A percentile compares a stretch with the other conserved stretches of the same genome.
Evolutionary conservation across 2,888 invertebrate genomes (phyloP).

Genomic region (Odontothrips loti): DNA sequence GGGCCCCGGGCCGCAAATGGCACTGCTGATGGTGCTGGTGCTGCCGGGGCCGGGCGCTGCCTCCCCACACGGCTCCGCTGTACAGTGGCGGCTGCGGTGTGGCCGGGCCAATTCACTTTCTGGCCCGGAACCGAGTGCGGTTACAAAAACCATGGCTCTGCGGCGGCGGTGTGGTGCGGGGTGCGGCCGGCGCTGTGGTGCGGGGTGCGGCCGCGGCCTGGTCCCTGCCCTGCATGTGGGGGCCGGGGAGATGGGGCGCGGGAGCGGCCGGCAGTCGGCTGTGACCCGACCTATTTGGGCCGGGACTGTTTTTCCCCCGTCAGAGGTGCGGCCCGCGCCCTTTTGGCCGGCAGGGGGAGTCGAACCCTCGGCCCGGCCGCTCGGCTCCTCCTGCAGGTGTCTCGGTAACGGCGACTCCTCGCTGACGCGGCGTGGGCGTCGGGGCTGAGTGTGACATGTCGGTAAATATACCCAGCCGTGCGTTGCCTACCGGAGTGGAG

Average conservation of each 20-base stretch:
- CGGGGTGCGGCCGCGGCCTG: not conserved
- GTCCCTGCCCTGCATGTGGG: not conserved
- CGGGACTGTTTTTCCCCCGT: not conserved
- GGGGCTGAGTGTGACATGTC: no score
- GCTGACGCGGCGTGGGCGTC: no score
- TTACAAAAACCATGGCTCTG: not conserved
- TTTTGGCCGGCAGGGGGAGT: no score
- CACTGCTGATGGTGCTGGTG: slow-evolving; percentile 21
- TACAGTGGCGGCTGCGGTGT: not conserved
- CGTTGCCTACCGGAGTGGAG: no score
- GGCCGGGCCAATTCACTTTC: not conserved
- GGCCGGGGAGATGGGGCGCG: not conserved
- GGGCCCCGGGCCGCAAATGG: not conserved
- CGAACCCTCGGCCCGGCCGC: not conserved
- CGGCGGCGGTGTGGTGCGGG: not conserved
- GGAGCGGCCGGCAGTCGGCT: not conserved
- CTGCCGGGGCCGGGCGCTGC: slow-evolving; percentile 17
- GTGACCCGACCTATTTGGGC: not conserved
- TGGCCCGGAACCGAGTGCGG: slow-evolving; percentile 5
- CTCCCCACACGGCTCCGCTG: no score
- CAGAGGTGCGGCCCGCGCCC: no score
- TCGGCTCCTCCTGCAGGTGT: not conserved
- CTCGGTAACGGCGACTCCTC: no score
- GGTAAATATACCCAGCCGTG: no score
- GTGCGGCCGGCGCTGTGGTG: not conserved